Percentiles rank a stretch among this genome's conserved stretches.
phyloP scores from a whole-genome alignment of 92 coral and sea anemone genomes.

The Metridium senile region DNA sequence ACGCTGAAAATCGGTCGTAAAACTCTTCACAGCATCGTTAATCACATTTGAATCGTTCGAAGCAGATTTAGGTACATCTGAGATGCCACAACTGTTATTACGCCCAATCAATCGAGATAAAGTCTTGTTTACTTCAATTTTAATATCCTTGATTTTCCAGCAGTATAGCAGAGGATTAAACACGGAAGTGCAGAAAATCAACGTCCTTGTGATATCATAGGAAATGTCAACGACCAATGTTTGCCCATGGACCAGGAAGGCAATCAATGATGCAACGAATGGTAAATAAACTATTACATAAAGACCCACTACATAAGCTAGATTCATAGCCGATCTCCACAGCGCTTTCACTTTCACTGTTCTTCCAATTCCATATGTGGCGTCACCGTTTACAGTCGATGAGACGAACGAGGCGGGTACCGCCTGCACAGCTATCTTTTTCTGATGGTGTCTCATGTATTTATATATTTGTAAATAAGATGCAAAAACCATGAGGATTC shows the following conservation, averaged over 20 bases:
- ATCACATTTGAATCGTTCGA: not conserved
- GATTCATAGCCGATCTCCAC: conserved; percentile 46
- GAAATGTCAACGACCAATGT: conserved; percentile 31
- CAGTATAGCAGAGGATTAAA: conserved; percentile 58
- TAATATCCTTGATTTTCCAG: conserved; percentile 58
- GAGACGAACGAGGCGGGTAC: not conserved
- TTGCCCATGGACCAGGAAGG: conserved; percentile 31
- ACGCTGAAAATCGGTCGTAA: not conserved
- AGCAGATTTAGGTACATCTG: not conserved
- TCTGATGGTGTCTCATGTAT: conserved; percentile 46
- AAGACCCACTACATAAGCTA: conserved; percentile 53
- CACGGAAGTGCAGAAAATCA: conserved; percentile 44
- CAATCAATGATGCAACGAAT: conserved; percentile 47
- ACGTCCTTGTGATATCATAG: conserved; percentile 59
- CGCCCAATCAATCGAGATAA: not conserved
- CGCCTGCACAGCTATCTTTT: conserved; percentile 32
- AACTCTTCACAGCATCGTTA: not conserved
- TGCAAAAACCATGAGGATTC: conserved; percentile 23
- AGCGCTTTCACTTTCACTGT: conserved; percentile 16
- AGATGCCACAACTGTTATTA: not conserved
- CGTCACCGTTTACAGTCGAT: not conserved
- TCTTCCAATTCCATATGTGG: not conserved
- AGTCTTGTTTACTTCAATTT: conserved; percentile 45
- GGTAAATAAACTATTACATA: conserved; percentile 55
- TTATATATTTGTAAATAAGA: conserved; percentile 46